Evolutionary conservation across 1,140 invertebrate genomes (phyloP).

Genomic region (Nephila pilipes): DNA sequence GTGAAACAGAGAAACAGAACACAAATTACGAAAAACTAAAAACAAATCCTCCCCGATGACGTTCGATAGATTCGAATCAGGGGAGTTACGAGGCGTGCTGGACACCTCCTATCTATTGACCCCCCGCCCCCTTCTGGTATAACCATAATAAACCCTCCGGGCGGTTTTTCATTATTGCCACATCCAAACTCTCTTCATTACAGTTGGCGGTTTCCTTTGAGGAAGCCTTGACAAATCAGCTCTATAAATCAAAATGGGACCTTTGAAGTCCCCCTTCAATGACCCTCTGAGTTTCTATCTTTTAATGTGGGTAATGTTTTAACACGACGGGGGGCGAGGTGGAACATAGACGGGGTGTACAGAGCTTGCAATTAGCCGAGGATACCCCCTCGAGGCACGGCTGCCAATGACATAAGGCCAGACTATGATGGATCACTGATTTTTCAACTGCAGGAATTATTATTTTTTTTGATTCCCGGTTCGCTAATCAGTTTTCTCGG

Average conservation of each 20-base stretch:
- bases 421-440: constrained; percentile 72
- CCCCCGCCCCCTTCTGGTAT: neutral
- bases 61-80: constrained; percentile 64
- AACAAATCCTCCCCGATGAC: constrained; percentile 24
- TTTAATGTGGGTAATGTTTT: constrained; percentile 73
- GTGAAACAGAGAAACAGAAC: neutral
- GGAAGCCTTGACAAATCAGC: constrained; percentile 69
- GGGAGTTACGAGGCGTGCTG: constrained; percentile 69
- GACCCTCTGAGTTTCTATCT: neutral
- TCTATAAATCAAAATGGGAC: constrained; percentile 72
- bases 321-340: constrained; percentile 29
- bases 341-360: constrained; percentile 25
- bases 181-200: constrained; percentile 70
- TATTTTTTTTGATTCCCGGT: constrained; percentile 48
- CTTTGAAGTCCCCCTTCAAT: too few relatives aligned
- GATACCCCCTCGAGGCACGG: constrained; percentile 64
- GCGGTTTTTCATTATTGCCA: constrained; percentile 49
- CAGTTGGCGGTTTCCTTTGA: constrained; percentile 61
- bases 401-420: constrained; percentile 74
- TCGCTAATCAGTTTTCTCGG: constrained; percentile 58
- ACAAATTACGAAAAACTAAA: constrained; percentile 4
- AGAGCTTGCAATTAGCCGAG: constrained; percentile 70
- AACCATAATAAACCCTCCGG: neutral
- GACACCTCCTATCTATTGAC: constrained; percentile 54
- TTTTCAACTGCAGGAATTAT: constrained; percentile 70